Percentiles rank a stretch among this genome's conserved stretches.
Evolutionary conservation across 2,797 vertebrate species (phyloP).

Genomic region (Simalia tracyae): DNA sequence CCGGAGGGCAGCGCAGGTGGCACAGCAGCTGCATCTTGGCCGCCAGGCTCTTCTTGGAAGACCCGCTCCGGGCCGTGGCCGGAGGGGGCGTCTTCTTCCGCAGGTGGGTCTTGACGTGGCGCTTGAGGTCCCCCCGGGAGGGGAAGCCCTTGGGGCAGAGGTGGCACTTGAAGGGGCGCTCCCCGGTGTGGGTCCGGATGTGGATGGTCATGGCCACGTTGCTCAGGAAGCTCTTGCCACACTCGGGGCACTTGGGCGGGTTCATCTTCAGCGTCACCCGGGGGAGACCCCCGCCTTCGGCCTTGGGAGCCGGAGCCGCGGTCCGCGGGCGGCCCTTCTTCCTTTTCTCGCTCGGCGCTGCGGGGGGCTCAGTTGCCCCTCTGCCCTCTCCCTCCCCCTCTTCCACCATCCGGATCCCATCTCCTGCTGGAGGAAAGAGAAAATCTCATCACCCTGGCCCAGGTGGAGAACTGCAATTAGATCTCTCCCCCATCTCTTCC

Average conservation of each 20-base stretch:
- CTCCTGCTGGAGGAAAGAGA: background rate
- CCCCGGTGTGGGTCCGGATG: background rate
- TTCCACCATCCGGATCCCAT: background rate
- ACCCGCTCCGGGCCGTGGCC: rapidly evolving
- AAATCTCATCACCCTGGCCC: background rate
- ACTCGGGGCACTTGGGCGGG: background rate
- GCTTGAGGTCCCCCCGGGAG: slow-evolving; percentile 80
- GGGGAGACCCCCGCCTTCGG: background rate
- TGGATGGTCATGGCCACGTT: slow-evolving; percentile 18
- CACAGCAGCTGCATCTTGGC: slow-evolving; percentile 6
- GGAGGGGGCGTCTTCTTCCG: background rate
- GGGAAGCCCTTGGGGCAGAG: slow-evolving; percentile 16
- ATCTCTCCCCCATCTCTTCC: background rate
- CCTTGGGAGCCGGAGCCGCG: background rate
- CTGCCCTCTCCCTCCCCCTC: background rate
- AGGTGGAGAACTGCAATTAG: background rate
- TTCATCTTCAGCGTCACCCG: slow-evolving; percentile 10
- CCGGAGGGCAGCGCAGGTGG: background rate
- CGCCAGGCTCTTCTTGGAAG: background rate
- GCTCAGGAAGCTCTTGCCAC: slow-evolving; percentile 27
- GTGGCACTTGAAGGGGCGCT: background rate
- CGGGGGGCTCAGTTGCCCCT: rapidly evolving
- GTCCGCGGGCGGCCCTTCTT: background rate
- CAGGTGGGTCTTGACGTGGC: slow-evolving; percentile 79
- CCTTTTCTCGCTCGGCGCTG: background rate